Conservation (phyloP, 2,797 vertebrate genomes). For the Dicrostonyx torquatus region DNA sequence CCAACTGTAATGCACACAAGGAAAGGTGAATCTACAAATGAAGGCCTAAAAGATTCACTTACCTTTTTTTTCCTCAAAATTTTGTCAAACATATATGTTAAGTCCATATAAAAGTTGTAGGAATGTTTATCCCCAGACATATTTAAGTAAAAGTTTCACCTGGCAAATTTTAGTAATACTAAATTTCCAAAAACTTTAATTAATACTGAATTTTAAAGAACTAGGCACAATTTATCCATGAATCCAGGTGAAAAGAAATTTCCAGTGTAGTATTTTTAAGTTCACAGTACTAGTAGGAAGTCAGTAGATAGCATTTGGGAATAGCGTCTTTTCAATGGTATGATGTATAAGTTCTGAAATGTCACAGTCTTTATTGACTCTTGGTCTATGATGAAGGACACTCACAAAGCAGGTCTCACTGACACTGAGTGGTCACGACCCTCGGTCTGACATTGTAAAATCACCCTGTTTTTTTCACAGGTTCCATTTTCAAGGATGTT, state of each 20-base stretch:
- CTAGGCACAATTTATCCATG: neutral
- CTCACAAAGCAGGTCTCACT: neutral
- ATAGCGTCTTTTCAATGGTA: neutral
- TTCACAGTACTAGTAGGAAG: neutral
- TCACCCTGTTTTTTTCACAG: neutral
- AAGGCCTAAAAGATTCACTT: neutral
- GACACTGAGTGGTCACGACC: neutral
- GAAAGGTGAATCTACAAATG: neutral
- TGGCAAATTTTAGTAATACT: neutral
- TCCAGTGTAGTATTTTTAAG: neutral
- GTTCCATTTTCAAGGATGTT: neutral
- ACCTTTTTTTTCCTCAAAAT: neutral
- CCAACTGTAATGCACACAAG: neutral
- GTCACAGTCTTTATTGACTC: neutral
- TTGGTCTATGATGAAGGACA: neutral
- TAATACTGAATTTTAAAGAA: neutral
- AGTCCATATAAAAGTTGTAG: neutral
- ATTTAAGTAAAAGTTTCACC: neutral
- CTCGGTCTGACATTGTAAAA: neutral
- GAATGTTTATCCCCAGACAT: neutral
- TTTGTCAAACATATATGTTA: neutral
- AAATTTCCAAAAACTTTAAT: constrained; percentile 20
- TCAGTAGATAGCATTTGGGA: neutral
- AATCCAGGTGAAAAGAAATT: constrained; percentile 19
- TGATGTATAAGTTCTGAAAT: neutral